Base-by-base conservation (phyloP, 2,113 vertebrate genomes). In the Orientallactaga bullata region DNA sequence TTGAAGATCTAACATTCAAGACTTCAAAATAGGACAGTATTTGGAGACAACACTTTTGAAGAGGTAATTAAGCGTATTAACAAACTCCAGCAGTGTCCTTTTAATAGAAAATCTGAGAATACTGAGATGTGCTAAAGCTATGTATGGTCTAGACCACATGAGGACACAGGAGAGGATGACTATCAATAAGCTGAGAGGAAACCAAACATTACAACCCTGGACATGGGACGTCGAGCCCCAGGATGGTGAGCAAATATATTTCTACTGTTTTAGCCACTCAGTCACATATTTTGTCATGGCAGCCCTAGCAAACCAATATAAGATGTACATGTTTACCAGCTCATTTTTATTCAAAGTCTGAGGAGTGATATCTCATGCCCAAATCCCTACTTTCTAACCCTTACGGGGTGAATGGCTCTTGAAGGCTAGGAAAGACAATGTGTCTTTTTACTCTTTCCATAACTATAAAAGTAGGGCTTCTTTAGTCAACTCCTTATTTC, bases 391-490 rank as follows among this genome's bases (percentile, higher is more conserved):
- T 12, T 8, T 18, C 9, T 35, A 13, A 51, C 30, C 15, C 42
- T 74, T 86, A 51, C 47, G 2, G 2, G 3, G 15, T 82, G 21
- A 61, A 2, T 92, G 18, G 65, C 28, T 83, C 58, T 51, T 55
- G 63, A 61, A 90, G 71, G 30, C 24, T 65, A 79, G n/a, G 3
- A 55, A 77, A 39, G 47, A 93, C 86, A 89, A 80, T n/a, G 55
- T 81, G 32, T 92, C 92, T 55, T 16, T 55, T 30, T 12, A 71
- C 21, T 9, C 13, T 77, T 72, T 5, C 21, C 16, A 81, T 63
- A 24, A 93, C 0, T 15, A 82, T 20, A 58, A 28, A 82, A 32
- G 39, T 18, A 2, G 23, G 65, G 30, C 23, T 84, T 90, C n/a
- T 65, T 10, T 55, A 68, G 35, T 79, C n/a, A 35, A 26, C 42